Base-by-base conservation (phyloP, 2,797 vertebrate genomes). In the Gymnopithys bicolor region DNA sequence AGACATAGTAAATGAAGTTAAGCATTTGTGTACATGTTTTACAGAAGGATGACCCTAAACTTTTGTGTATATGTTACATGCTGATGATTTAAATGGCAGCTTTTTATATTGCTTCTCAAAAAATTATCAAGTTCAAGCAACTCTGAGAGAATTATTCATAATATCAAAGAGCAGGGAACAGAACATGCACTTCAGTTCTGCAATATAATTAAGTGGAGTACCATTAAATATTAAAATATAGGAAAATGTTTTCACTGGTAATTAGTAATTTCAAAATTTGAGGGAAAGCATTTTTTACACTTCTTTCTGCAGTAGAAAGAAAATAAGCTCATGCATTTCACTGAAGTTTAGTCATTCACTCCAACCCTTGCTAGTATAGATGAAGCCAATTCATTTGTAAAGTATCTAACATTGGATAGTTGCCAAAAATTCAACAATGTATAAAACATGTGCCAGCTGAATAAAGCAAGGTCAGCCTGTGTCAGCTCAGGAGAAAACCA, bases 401-500 rank as follows among this genome's bases (percentile, higher is more conserved):
- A 66, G 52, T 86, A 94, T 17, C 83, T 86, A 79, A 83, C 7
- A 0, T 43, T 89, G 91, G 73, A 81, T 10, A 27, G 66, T 7
- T 91, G 91, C 92, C 91, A 95, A 85, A 90, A 90, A 73, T 27
- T 62, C 78, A 82, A 90, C 83, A 87, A 33, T 41, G 67, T 55
- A 70, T 70, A 84, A 93, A 93, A 77, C 23, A 4, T 14, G 77
- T 43, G 41, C 64, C 76, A 79, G 63, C 41, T 93, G 89, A 95
- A 94, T 81, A 95, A 94, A 96, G 95, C 91, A 97, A 96, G 95
- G 93, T 95, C 93, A 96, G 46, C 37, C 77, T 60, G 22, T 60
- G 56, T 37, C 77, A 94, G 63, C 59, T 88, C 80, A 87, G 77
- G 93, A 95, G 74, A 96, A 88, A 93, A 83, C 16, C 80, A 88